Base-by-base conservation (phyloP, 2,888 invertebrate genomes). In the Pyrgus malvae region DNA sequence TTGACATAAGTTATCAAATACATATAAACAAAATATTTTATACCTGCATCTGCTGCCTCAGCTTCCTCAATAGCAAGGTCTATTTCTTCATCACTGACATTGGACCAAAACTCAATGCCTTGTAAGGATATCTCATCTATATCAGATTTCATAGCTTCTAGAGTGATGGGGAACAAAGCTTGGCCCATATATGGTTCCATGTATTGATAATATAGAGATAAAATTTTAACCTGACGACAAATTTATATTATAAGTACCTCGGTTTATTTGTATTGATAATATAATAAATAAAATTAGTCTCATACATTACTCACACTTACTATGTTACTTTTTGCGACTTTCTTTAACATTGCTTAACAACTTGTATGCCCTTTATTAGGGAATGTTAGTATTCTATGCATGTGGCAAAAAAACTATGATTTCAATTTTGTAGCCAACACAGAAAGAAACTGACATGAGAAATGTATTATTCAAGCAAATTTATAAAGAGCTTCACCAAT, bases 41-140 rank as follows among this genome's bases (percentile, higher is more conserved):
- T 76, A 90, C 90, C 94, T 69, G 95, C 94, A 80, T 99, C 99
- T 31, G 93, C 92, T 8, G 99, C 99, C 88, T 99, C 99, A 38
- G 95, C 95, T 71, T 96, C 97, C 83, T 99, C 98, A 78, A 98
- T 96, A 1, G 96, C 93, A 63, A 99, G 91, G 85, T 99, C 99
- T 27, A 99, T 97, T 88, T 99, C 99, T 89, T 99, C 99, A 86
- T 99, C 99, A 74, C 99, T 98, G 0, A 99, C 99, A 71, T 98
- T 99, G 3, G 99, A 99, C 99, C 99, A 99, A 90, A 99, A 99
- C 84, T 99, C 99, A 78, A 99, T 99, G 64, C 99, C 99, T 91
- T 99, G 99, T 54, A 99, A 92, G 12, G 98, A 95, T 49, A 99
- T 96, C 67, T 99, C 98, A 87, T 99, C 98, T 63, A 96, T 93